Percentiles rank a stretch among this genome's conserved stretches.
phyloP scores from a whole-genome alignment of 2,888 invertebrate genomes.

The Thereva unica region DNA sequence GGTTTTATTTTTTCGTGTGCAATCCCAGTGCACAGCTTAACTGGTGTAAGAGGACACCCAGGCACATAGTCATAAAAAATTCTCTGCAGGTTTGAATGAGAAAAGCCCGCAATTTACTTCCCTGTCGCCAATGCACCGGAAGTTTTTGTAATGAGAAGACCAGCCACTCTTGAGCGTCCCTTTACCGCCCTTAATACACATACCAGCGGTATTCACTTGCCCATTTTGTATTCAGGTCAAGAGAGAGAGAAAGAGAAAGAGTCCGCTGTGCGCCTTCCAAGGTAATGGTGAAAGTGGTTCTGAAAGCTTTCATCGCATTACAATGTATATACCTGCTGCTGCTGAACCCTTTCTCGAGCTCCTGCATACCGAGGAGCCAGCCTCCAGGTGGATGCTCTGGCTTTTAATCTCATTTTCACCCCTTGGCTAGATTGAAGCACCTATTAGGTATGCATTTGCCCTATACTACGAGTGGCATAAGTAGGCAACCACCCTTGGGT shows the following conservation, averaged over 20 bases:
- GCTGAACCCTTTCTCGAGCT: neutral
- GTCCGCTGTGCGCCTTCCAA: constrained; percentile 17
- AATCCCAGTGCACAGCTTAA: neutral
- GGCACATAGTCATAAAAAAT: constrained; percentile 12
- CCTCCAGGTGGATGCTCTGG: too few species aligned
- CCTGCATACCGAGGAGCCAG: neutral
- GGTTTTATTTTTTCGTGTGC: too few species aligned
- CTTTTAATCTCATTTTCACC: too few species aligned
- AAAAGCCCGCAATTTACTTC: constrained; percentile 31
- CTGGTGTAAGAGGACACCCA: neutral
- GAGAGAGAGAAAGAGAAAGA: constrained; percentile 4
- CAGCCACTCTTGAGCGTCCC: neutral
- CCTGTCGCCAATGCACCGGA: constrained; percentile 30
- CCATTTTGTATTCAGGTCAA: constrained; percentile 34
- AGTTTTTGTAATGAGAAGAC: constrained; percentile 28
- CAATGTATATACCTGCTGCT: constrained; percentile 16
- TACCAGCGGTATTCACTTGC: neutral
- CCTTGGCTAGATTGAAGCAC: too few species aligned
- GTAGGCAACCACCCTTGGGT: too few species aligned
- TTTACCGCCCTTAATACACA: too few species aligned
- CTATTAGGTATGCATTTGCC: too few species aligned
- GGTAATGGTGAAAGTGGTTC: constrained; percentile 23
- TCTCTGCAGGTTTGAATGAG: neutral
- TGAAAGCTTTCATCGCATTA: constrained; percentile 31
- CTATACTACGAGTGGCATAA: too few species aligned